These are phyloP conservation scores for Sebastes minor DNA, from an alignment of 2,797 vertebrate species.

Conservation along the genomic window DNA sequence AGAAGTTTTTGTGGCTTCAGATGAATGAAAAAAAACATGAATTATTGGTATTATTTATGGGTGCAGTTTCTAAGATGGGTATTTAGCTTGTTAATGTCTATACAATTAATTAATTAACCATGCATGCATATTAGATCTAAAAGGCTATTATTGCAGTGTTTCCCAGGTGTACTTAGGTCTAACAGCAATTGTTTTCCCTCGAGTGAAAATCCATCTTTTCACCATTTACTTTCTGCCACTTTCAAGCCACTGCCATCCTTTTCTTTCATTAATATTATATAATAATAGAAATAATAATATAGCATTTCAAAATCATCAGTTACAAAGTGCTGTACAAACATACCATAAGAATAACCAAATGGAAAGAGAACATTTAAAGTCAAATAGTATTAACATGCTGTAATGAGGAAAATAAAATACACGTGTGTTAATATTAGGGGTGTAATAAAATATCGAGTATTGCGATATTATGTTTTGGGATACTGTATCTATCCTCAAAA, in stretches of 20 bases:
- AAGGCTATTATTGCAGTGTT: neutral
- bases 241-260: neutral
- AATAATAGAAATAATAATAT: neutral
- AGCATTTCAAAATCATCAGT: neutral
- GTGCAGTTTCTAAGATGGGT: neutral
- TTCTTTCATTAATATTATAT: neutral
- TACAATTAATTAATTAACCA: neutral
- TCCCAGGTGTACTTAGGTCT: neutral
- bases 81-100: neutral
- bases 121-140: neutral
- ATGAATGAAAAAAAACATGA: neutral
- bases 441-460: too few species aligned
- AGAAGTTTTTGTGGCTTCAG: neutral
- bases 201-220: neutral
- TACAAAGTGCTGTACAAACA: neutral
- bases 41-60: neutral
- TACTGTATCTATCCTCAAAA: too few species aligned
- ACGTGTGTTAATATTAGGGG: too few species aligned
- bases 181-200: neutral
- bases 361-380: neutral
- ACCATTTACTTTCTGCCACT: neutral
- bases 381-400: neutral
- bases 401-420: neutral
- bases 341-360: neutral
- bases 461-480: too few species aligned